Percentiles rank a stretch among this genome's conserved stretches.
These are phyloP conservation scores for Eilema sororculum DNA, from an alignment of 2,888 invertebrate genomes.

Conservation along the genomic window DNA sequence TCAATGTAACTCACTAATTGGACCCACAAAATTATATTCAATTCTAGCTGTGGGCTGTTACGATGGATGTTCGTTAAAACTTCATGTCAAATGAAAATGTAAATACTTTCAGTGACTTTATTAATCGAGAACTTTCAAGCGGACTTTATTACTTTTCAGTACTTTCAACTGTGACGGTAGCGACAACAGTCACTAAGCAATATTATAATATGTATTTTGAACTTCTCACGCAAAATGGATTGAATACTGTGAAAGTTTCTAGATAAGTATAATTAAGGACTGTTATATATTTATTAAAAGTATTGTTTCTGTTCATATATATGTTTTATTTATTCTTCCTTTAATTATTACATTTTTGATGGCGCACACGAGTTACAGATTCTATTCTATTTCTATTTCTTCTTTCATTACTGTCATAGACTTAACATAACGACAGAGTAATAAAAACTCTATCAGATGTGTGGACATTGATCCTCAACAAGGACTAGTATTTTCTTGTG, in stretches of 20 bases:
- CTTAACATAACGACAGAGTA: no score
- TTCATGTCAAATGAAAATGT: conserved; percentile 68
- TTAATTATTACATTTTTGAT: no score
- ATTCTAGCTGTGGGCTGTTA: conserved; percentile 55
- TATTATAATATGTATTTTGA: neutral
- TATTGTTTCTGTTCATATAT: no score
- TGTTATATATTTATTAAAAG: no score
- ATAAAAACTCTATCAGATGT: no score
- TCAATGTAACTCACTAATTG: conserved; percentile 79
- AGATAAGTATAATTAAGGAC: neutral
- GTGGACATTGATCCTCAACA: no score
- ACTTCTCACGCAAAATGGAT: neutral
- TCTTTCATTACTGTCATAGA: no score
- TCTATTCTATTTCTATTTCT: no score
- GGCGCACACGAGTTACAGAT: no score
- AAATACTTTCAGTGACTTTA: conserved; percentile 64
- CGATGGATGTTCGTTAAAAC: conserved; percentile 71
- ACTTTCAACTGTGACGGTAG: conserved; percentile 15
- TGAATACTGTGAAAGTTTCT: neutral
- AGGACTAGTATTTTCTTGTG: no score
- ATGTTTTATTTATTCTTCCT: no score
- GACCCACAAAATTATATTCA: conserved; percentile 68
- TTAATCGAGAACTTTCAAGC: conserved; percentile 59
- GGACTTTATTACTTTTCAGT: conserved; percentile 43
- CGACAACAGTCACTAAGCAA: conserved; percentile 3